Percentiles rank a stretch among this genome's conserved stretches.
phyloP scores from a whole-genome alignment of 30 jellyfish, hydroid and myxozoan species.

The Turritopsis dohrnii region DNA sequence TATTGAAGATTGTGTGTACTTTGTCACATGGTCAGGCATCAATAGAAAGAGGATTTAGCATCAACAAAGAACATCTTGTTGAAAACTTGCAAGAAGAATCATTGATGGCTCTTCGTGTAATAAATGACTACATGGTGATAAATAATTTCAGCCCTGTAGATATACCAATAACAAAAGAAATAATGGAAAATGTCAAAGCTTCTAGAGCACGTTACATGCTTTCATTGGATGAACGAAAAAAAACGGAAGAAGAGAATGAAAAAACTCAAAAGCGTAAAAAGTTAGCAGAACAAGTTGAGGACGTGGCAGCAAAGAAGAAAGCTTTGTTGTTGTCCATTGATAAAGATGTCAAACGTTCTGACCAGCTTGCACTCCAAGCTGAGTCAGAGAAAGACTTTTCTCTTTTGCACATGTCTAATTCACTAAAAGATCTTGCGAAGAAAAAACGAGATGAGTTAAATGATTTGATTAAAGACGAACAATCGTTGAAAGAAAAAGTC shows the following conservation, averaged over 20 bases:
- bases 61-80: conserved; percentile 13
- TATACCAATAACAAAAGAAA: neutral
- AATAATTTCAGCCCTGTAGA: neutral
- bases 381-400: conserved; percentile 18
- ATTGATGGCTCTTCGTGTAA: conserved; percentile 15
- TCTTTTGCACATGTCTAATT: conserved; percentile 3
- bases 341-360: conserved; percentile 18
- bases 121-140: conserved; percentile 18
- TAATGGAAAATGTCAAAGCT: conserved; percentile 7
- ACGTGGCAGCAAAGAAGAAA: conserved; percentile 11
- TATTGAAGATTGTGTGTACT: conserved; percentile 15
- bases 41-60: conserved; percentile 15
- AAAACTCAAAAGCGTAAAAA: conserved; percentile 10
- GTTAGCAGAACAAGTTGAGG: conserved; percentile 5
- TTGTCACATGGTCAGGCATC: conserved; percentile 17
- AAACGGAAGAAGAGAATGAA: conserved; percentile 7
- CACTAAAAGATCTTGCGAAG: conserved; percentile 12
- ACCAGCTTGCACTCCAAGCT: conserved; percentile 23
- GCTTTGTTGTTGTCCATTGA: conserved; percentile 4
- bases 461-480: neutral
- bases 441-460: conserved; percentile 7
- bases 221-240: conserved; percentile 1
- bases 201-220: conserved; percentile 4
- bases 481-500: neutral
- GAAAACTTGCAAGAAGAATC: conserved; percentile 4